Evolutionary conservation across 2,113 vertebrate species (phyloP).

Genomic region (Zosterops borbonicus): DNA sequence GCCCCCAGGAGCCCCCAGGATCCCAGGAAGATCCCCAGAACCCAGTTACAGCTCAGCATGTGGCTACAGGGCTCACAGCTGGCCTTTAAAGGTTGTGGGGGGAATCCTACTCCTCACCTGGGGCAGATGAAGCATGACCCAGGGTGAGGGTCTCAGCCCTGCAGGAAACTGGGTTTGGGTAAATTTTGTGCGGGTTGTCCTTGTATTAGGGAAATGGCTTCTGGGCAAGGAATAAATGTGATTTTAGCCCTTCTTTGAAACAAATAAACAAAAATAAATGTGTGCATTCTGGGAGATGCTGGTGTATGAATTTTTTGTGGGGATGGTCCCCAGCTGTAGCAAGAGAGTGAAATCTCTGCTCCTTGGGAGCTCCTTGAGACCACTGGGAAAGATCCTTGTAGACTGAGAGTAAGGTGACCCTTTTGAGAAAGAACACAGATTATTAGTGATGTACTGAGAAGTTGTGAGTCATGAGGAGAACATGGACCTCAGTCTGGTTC

Average conservation of each 20-base stretch:
- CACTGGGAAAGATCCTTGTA: not conserved
- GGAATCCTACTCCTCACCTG: not conserved
- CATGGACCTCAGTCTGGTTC: accelerated
- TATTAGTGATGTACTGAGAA: not conserved
- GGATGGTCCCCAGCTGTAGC: accelerated
- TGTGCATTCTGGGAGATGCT: not conserved
- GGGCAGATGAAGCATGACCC: not conserved
- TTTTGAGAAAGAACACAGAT: not conserved
- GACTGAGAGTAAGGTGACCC: not conserved
- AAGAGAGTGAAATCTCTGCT: not conserved
- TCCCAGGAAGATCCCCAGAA: accelerated
- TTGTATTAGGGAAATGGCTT: not conserved
- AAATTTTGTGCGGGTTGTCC: accelerated
- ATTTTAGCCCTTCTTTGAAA: not conserved
- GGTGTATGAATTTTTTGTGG: accelerated
- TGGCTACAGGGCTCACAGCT: not conserved
- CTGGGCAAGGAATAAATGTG: too few species aligned
- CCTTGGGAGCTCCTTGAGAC: not conserved
- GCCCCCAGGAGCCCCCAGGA: not conserved
- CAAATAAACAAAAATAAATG: too few species aligned
- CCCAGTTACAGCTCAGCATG: accelerated
- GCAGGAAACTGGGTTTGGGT: accelerated
- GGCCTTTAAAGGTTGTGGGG: not conserved
- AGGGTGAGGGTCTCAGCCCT: not conserved
- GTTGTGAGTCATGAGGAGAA: not conserved